Evolutionary conservation across 1,140 invertebrate genomes (phyloP).

Genomic region (Grapholita molesta): DNA sequence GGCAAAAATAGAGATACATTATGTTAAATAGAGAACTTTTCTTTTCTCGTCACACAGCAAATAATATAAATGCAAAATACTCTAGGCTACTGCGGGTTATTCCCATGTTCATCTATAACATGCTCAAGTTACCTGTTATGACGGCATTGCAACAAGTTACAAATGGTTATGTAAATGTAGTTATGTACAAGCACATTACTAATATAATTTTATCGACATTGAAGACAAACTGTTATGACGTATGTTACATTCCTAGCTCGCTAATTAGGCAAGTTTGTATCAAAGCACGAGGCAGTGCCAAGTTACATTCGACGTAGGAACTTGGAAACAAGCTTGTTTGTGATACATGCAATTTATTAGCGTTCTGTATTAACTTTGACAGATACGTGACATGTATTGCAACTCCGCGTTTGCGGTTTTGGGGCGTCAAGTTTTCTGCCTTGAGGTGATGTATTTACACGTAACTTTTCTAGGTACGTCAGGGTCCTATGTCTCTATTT

Average conservation of each 20-base stretch:
- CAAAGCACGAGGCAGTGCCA: background rate
- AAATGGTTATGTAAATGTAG: too few species aligned
- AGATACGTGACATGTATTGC: background rate
- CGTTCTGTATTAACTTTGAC: background rate
- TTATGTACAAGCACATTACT: background rate
- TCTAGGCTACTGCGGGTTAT: too few species aligned
- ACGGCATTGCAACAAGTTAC: too few species aligned
- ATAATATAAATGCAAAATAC: too few species aligned
- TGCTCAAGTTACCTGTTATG: too few species aligned
- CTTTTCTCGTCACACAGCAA: too few species aligned
- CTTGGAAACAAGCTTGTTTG: background rate
- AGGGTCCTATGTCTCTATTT: too few species aligned
- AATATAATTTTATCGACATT: background rate
- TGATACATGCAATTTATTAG: background rate
- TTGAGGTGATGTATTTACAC: background rate
- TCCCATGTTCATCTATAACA: too few species aligned
- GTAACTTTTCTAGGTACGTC: too few species aligned
- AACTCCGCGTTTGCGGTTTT: background rate
- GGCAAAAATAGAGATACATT: too few species aligned
- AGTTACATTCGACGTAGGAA: background rate
- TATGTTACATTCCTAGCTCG: background rate
- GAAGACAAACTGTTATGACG: background rate
- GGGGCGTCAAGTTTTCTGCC: background rate
- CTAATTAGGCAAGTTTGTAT: slow-evolving; percentile 1
- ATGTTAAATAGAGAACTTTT: too few species aligned